Evolutionary conservation across 2,113 vertebrate genomes (phyloP).

Genomic region (Rhabdornis inornatus): DNA sequence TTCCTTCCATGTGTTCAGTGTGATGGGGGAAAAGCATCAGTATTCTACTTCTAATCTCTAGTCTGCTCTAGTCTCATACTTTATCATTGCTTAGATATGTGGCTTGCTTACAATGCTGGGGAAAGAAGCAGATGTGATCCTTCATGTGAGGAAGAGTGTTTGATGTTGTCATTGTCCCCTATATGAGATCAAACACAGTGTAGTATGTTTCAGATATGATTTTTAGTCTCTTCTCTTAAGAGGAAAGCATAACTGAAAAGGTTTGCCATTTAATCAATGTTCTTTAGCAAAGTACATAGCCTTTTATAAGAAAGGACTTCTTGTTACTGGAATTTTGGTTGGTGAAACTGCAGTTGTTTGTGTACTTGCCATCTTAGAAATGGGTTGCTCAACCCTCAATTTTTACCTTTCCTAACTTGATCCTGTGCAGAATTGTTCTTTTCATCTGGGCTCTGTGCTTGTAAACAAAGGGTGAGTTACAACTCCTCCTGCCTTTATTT

Average conservation of each 20-base stretch:
- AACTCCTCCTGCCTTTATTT: neutral
- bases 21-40: neutral
- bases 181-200: neutral
- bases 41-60: neutral
- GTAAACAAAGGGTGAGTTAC: neutral
- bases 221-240: neutral
- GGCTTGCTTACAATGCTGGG: neutral
- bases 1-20: neutral
- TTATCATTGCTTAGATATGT: neutral
- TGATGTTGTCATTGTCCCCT: neutral
- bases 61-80: neutral
- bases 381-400: neutral
- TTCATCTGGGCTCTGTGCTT: neutral
- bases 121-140: neutral
- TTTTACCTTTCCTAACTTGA: neutral
- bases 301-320: neutral
- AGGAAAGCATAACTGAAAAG: neutral
- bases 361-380: accelerated
- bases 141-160: neutral
- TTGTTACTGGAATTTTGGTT: neutral
- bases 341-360: neutral
- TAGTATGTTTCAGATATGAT: neutral
- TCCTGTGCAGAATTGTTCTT: neutral
- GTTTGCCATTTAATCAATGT: neutral
- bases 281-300: neutral